Base-by-base conservation (phyloP, 2,888 invertebrate species). In the Sphaerophoria taeniata region DNA sequence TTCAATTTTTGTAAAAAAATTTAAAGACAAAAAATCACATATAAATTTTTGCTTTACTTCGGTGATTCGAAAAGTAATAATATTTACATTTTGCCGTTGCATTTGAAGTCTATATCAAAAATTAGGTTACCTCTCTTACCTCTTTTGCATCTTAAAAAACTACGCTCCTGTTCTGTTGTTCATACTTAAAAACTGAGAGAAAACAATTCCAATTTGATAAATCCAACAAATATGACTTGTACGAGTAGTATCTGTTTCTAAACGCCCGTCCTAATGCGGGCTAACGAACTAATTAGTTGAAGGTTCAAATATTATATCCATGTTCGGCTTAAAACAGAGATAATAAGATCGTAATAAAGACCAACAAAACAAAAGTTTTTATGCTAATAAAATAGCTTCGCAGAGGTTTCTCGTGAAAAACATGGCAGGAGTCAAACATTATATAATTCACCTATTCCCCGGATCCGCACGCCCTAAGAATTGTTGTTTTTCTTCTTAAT, bases 341-440 rank as follows among this genome's bases (percentile, higher is more conserved):
- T 36, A 49, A 24, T 24, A 24, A 53, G 53, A 53, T 53, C 24
- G 24, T 43, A 33, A 70, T 77, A 24, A 51, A 49, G 56, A 65
- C 14, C 51, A 78, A 65, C 72, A 56, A 39, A 43, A 63, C 63
- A 60, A 78, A 78, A 78, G 67, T 73, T 2, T 24, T n/a, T 78
- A 67, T 72, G 53, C 72, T 53, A 65, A 78, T 78, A 67, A 78
- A 78, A 72, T 60, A 34, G 58, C 67, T 55, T 9, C 45, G 24
- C 24, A 43, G 43, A 9, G 34, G 65, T 65, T 36, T 0, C 16
- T n/a, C n/a, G n/a, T n/a, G 39, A 43, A 9, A 0, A 51, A 36
- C 24, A 5, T 34, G 24, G n/a, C n/a, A 24, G 39, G 39, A 53
- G 12, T 67, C 51, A 53, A 67, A n/a, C n/a, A 53, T 39, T 39